phyloP scores from a whole-genome alignment of 2,113 vertebrate genomes.

The Anas platyrhynchos region DNA sequence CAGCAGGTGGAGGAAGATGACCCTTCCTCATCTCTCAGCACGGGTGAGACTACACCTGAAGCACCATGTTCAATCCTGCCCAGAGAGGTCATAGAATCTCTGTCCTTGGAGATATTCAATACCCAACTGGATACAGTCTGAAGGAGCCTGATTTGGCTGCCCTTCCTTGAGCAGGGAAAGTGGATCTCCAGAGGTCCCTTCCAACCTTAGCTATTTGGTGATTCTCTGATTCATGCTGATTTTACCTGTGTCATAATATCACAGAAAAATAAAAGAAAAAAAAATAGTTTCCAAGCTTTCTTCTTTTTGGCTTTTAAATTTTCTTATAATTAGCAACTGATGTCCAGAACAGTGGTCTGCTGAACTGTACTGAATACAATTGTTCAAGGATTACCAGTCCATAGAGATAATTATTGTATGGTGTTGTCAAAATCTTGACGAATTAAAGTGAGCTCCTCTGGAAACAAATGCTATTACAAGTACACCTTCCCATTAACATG shows the following conservation, averaged over 20 bases:
- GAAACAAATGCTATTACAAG: not conserved
- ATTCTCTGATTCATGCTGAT: not conserved
- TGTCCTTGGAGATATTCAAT: not conserved
- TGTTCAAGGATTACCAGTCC: not conserved
- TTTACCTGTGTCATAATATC: not conserved
- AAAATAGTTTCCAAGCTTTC: not conserved
- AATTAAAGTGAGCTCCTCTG: not conserved
- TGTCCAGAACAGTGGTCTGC: not conserved
- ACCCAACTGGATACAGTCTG: not conserved
- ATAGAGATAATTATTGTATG: not conserved
- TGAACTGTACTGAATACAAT: not conserved
- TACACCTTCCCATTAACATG: not conserved
- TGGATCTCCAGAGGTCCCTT: not conserved
- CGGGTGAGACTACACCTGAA: not conserved
- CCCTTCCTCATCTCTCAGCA: not conserved
- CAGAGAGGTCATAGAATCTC: not conserved
- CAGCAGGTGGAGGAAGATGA: not conserved
- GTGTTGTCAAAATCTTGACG: not conserved
- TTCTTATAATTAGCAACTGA: not conserved
- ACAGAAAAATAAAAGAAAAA: not conserved
- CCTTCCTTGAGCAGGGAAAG: accelerated
- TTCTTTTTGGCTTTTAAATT: not conserved
- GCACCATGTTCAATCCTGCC: not conserved
- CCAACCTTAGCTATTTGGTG: not conserved
- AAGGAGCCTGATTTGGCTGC: not conserved